Evolutionary conservation across 2,113 vertebrate genomes (phyloP).

Genomic region (Podarcis muralis): DNA sequence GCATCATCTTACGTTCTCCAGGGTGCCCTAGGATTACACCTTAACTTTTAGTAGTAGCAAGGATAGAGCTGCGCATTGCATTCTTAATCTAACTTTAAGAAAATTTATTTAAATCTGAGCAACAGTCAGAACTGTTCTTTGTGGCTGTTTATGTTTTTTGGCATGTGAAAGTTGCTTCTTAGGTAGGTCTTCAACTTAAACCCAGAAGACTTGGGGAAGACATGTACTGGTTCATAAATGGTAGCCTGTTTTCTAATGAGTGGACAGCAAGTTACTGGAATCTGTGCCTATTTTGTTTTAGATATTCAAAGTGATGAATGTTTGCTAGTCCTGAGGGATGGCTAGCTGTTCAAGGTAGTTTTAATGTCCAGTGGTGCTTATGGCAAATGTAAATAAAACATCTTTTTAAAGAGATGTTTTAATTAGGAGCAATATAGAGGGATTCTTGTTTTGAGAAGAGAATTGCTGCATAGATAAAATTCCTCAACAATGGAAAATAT

Average conservation of each 20-base stretch:
- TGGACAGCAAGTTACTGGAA: slow-evolving; percentile 43
- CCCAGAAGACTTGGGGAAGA: slow-evolving; percentile 56
- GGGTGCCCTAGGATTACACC: too few relatives aligned
- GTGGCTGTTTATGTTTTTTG: slow-evolving; percentile 36
- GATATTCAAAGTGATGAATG: background rate
- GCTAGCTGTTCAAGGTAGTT: slow-evolving; percentile 21
- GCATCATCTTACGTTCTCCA: too few relatives aligned
- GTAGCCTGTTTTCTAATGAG: slow-evolving; percentile 62
- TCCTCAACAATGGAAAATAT: too few relatives aligned
- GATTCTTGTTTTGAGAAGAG: background rate
- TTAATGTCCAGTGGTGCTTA: background rate
- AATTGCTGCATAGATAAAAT: background rate
- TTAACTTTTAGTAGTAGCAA: slow-evolving; percentile 11
- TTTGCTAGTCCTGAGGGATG: background rate
- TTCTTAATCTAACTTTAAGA: too few relatives aligned
- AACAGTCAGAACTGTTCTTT: too few relatives aligned
- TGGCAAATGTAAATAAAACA: background rate
- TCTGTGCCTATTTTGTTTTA: slow-evolving; percentile 42
- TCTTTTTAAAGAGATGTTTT: too few relatives aligned
- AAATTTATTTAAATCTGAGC: too few relatives aligned
- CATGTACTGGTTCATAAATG: slow-evolving; percentile 49
- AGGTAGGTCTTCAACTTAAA: slow-evolving; percentile 66
- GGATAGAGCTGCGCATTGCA: too few relatives aligned
- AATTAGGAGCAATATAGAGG: background rate
- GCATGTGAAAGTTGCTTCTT: slow-evolving; percentile 61